Conservation (phyloP, 2,888 invertebrate species). For the Dryobotodes eremita region DNA sequence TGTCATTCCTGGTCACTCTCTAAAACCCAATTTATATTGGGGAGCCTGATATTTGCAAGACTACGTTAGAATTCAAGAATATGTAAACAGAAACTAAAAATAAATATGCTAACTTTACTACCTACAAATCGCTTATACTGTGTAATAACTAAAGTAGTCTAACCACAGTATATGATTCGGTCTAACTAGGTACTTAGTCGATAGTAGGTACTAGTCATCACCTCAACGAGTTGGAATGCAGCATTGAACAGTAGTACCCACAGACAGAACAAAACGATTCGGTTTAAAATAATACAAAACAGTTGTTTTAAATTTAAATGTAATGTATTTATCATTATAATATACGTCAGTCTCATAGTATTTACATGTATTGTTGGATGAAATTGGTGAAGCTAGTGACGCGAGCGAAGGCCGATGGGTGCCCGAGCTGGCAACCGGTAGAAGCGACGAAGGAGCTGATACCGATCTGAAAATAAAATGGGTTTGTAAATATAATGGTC, state of each 20-base stretch:
- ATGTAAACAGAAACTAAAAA: too few species aligned
- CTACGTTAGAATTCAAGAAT: background rate
- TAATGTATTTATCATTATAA: background rate
- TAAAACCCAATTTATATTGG: background rate
- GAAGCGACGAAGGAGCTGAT: constrained; percentile 79
- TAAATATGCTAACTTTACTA: background rate
- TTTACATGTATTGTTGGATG: constrained; percentile 73
- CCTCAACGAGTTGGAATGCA: background rate
- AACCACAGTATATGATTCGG: background rate
- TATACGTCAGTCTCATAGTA: constrained; percentile 27
- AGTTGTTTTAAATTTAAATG: constrained; percentile 12
- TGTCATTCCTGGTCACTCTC: background rate
- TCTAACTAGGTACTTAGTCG: too few species aligned
- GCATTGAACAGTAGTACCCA: background rate
- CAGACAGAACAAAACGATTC: background rate
- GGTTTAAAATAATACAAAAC: constrained; percentile 1
- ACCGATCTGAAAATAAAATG: constrained; percentile 73
- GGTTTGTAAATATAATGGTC: background rate
- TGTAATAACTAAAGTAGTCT: background rate
- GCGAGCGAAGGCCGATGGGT: constrained; percentile 80
- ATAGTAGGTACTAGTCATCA: background rate
- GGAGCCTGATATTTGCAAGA: background rate
- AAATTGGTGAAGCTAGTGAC: constrained; percentile 77
- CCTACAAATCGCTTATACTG: background rate
- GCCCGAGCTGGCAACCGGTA: constrained; percentile 75